A percentile compares a stretch with the other conserved stretches of the same genome.
phyloP scores from a whole-genome alignment of 2,797 vertebrate genomes.

The Prionace glauca region DNA sequence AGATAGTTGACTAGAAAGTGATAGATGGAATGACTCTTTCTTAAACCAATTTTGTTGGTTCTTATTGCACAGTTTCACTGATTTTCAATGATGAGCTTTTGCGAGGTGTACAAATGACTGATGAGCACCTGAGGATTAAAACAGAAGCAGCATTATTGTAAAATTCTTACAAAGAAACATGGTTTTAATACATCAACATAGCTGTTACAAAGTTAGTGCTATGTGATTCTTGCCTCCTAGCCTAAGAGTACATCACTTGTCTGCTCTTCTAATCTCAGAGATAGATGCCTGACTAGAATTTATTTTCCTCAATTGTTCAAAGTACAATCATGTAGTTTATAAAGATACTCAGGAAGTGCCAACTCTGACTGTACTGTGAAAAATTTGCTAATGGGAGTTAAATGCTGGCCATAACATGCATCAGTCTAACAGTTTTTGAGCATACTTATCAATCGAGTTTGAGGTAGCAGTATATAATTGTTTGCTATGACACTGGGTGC shows the following conservation, averaged over 20 bases:
- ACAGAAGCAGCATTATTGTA: not conserved
- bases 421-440: not conserved
- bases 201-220: not conserved
- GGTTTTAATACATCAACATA: not conserved
- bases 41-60: slow-evolving; percentile 42
- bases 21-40: slow-evolving; percentile 24
- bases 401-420: no score
- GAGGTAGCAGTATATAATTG: not conserved
- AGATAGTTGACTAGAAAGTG: not conserved
- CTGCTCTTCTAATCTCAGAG: not conserved
- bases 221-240: not conserved
- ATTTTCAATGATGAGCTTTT: slow-evolving; percentile 63
- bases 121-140: slow-evolving; percentile 57
- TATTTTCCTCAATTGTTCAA: not conserved
- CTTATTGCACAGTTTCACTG: slow-evolving; percentile 39
- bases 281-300: not conserved
- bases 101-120: slow-evolving; percentile 58
- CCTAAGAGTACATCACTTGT: not conserved
- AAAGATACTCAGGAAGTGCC: not conserved
- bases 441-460: slow-evolving; percentile 1
- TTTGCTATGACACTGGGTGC: not conserved
- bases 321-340: not conserved
- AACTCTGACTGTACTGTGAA: not conserved
- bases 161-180: no score
- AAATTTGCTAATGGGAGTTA: not conserved